Evolutionary conservation across 2,797 vertebrate species (phyloP).

Genomic region (Anabas testudineus): DNA sequence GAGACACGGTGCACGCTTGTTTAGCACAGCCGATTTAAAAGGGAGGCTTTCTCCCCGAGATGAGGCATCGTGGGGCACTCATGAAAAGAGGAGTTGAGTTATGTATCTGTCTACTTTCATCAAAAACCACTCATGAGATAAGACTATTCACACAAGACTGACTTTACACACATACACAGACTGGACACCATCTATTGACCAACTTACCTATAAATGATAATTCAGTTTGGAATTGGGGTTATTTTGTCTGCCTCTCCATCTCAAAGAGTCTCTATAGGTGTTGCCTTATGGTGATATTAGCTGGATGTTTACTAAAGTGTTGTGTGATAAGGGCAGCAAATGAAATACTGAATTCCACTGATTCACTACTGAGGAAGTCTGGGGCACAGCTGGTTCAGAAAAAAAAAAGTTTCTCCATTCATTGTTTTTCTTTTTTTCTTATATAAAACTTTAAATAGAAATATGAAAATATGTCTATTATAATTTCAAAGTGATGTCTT

Average conservation of each 20-base stretch:
- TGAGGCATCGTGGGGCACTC: constrained; percentile 33
- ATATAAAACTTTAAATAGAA: neutral
- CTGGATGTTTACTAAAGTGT: neutral
- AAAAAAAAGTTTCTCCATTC: too few species aligned
- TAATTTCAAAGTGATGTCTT: neutral
- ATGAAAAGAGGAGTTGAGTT: constrained; percentile 30
- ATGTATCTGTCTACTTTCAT: constrained; percentile 40
- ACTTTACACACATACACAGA: neutral
- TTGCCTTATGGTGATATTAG: constrained; percentile 1
- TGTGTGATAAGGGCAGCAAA: neutral
- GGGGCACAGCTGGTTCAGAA: neutral
- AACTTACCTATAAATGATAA: constrained; percentile 40
- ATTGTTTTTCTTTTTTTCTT: neutral
- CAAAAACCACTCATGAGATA: constrained; percentile 42
- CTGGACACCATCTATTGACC: constrained; percentile 32
- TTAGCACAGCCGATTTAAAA: constrained; percentile 40
- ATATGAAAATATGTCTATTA: neutral
- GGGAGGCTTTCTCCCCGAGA: constrained; percentile 35
- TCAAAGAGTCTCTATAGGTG: neutral
- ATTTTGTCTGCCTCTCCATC: constrained; percentile 10
- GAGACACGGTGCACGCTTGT: constrained; percentile 44
- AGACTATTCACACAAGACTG: constrained; percentile 19
- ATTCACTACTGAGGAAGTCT: neutral
- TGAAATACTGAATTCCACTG: neutral
- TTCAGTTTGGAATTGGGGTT: constrained; percentile 8